Percentiles rank a stretch among this genome's conserved stretches.
These are phyloP conservation scores for Rotaria magnacalcarata DNA, from an alignment of 2,888 invertebrate genomes.

Conservation along the genomic window DNA sequence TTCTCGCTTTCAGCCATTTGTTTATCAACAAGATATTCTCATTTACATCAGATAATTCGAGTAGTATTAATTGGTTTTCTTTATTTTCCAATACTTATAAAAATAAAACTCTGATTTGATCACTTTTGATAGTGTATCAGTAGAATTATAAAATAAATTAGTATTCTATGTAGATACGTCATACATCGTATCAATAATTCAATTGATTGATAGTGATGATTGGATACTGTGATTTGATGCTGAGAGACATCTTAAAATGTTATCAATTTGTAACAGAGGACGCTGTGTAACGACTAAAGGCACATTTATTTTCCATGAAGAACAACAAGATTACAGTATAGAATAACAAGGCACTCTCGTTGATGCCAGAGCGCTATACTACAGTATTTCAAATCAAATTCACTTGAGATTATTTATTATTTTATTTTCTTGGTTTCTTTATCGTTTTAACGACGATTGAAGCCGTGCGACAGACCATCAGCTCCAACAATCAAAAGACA, in stretches of 20 bases:
- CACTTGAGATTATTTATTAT: background rate
- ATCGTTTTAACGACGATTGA: no score
- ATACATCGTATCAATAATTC: background rate
- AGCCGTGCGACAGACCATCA: no score
- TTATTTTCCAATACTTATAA: background rate
- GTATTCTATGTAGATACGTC: background rate
- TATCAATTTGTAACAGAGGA: background rate
- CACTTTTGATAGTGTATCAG: no score
- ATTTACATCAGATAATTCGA: background rate
- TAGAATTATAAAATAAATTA: background rate
- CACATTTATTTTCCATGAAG: no score
- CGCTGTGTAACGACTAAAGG: background rate
- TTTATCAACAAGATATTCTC: background rate
- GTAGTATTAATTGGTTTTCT: background rate
- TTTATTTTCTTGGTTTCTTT: background rate
- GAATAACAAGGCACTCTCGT: no score
- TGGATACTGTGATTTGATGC: background rate
- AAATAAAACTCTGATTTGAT: no score
- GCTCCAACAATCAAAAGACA: no score
- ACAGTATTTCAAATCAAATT: no score
- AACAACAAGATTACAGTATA: no score
- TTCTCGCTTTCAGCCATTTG: background rate
- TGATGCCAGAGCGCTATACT: no score
- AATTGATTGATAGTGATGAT: background rate
- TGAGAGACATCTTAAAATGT: background rate